These are phyloP conservation scores for Drosophila dunni DNA, from an alignment of 1,140 invertebrate genomes.

Conservation along the genomic window DNA sequence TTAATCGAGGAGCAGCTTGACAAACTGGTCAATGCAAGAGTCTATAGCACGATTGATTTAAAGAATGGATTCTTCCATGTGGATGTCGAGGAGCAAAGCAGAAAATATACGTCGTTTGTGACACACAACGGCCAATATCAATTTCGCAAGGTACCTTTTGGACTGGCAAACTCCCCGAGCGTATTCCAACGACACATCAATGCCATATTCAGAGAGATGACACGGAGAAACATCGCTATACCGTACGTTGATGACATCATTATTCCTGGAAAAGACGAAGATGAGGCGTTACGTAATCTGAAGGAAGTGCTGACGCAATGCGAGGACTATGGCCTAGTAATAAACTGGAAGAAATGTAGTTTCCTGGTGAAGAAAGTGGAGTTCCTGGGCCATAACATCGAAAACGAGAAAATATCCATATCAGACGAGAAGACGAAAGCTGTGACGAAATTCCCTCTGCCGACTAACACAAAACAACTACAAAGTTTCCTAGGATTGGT, in stretches of 20 bases:
- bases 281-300: background rate
- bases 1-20: constrained; percentile 19
- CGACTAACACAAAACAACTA: constrained; percentile 9
- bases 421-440: background rate
- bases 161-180: constrained; percentile 5
- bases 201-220: too few relatives aligned
- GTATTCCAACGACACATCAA: background rate
- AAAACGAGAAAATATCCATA: background rate
- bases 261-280: constrained; percentile 7
- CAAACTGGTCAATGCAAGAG: constrained; percentile 1
- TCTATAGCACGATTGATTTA: constrained; percentile 17
- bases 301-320: constrained; percentile 20
- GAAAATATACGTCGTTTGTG: constrained; percentile 25
- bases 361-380: background rate
- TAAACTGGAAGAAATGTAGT: constrained; percentile 1
- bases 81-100: background rate
- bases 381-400: background rate
- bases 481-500: constrained; percentile 14
- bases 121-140: constrained; percentile 20
- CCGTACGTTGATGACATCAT: constrained; percentile 20
- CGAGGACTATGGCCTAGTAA: constrained; percentile 1
- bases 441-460: background rate
- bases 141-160: background rate
- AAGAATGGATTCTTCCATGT: constrained; percentile 22
- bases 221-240: constrained; percentile 8